phyloP scores from a whole-genome alignment of 2,113 vertebrate genomes.

The Girardinichthys multiradiatus region DNA sequence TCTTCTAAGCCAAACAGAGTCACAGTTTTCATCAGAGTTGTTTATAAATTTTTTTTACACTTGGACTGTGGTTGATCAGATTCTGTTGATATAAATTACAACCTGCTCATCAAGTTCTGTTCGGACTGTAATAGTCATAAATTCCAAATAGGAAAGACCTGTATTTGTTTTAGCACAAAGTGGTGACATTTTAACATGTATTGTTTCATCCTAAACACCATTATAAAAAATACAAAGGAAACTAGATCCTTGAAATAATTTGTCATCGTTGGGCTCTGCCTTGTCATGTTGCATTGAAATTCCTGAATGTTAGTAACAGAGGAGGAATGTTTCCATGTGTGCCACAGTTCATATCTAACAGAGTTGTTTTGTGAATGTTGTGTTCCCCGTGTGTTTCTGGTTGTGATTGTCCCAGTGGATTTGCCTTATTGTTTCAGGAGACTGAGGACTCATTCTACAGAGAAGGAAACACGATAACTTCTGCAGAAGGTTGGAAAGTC shows the following conservation, averaged over 20 bases:
- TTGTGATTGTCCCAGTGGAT: constrained; percentile 1
- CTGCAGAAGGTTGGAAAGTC: neutral
- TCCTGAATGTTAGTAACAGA: neutral
- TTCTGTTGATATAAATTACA: neutral
- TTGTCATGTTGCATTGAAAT: neutral
- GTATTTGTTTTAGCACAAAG: neutral
- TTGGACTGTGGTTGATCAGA: neutral
- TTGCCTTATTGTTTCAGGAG: neutral
- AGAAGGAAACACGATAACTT: neutral
- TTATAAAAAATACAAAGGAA: no score
- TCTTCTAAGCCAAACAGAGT: no score
- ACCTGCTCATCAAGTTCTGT: neutral
- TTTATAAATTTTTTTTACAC: neutral
- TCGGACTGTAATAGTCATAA: neutral
- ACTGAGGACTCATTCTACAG: constrained; percentile 13
- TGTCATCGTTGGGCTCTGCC: neutral
- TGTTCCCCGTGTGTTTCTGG: neutral
- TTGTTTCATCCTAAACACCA: neutral
- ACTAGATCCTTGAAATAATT: neutral
- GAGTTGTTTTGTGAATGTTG: neutral
- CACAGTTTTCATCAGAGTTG: no score
- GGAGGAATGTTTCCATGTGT: neutral
- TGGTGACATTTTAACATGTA: neutral
- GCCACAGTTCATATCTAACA: neutral
- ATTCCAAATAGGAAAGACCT: neutral